Evolutionary conservation across 1,140 invertebrate genomes (phyloP), one percentile per base, ranked within the genome.

Genomic region (Orussus abietinus): DNA sequence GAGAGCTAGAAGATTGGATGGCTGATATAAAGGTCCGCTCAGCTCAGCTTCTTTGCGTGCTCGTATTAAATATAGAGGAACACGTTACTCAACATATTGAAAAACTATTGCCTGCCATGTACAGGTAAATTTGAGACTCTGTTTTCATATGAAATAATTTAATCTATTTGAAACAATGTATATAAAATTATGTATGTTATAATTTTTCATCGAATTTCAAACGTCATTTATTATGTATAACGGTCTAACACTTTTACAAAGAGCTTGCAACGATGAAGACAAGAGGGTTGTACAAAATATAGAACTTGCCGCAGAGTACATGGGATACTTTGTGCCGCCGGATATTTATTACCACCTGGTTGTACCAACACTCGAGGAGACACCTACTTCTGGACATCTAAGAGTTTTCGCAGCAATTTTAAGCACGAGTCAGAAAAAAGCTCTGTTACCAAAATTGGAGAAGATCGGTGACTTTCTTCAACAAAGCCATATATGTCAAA

Each of bases 1-100:
- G 69, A 3, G 88, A 91, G 58, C 67, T 89, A 1, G 56, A 62
- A 3, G 82, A 88, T 64, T 91, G 88, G 88, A 77, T 85, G 38
- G 69, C 71, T 5, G 80, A 83, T 51, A 76, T 85, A 9, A 74
- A 85, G 52, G 59, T 87, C 10, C 83, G 88, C 42, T 80, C 85
- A n/a, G 77, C 84, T 0, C 80, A 85, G 45, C 68, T 90, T 3
- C 61, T 90, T 1, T 84, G 81, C 53, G 72, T 80, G 30, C 61
- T 90, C 30, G 69, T 83, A 19, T 66, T 88, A 0, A 81, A 88
- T 56, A 76, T 78, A 14, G 88, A 90, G 60, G 71, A 80, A 9
- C 75, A 81, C 25, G 76, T 86, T 25, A 86, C 81, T 3, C 82
- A 86, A 38, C 80, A 88, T 49, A 72, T 80, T 45, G 77, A 74